phyloP scores from a whole-genome alignment of 2,797 vertebrate genomes.

The Craterocephalus amniculus region DNA sequence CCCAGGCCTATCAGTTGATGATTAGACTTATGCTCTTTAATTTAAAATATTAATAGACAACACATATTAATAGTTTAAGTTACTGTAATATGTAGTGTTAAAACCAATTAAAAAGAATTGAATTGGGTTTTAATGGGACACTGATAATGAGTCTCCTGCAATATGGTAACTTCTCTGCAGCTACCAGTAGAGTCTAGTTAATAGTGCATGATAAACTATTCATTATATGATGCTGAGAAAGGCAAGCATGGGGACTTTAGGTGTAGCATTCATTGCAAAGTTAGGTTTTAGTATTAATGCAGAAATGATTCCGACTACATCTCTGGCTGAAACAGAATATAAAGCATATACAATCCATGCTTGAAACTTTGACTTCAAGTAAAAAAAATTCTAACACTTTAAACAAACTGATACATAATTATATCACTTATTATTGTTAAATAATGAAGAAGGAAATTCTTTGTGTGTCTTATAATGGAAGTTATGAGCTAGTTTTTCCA shows the following conservation, averaged over 20 bases:
- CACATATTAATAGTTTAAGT: neutral
- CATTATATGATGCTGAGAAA: neutral
- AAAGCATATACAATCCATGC: neutral
- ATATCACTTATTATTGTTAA: too few species aligned
- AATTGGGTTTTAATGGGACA: neutral
- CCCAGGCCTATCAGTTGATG: neutral
- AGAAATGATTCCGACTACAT: neutral
- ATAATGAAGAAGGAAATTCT: neutral
- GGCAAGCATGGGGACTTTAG: neutral
- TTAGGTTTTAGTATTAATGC: neutral
- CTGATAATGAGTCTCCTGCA: neutral
- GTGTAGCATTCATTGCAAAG: neutral
- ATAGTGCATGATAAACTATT: neutral
- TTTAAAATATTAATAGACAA: neutral
- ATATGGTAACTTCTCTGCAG: neutral
- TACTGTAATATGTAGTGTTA: neutral
- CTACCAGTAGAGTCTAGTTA: neutral
- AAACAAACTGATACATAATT: neutral
- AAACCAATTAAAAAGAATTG: neutral
- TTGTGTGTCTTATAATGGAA: neutral
- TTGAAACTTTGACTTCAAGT: too few species aligned
- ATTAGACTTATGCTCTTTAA: neutral
- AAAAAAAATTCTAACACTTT: neutral
- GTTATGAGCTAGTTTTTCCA: constrained; percentile 6
- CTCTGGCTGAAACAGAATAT: neutral